Conservation (phyloP, 2,113 vertebrate species). For the Lota lota region DNA sequence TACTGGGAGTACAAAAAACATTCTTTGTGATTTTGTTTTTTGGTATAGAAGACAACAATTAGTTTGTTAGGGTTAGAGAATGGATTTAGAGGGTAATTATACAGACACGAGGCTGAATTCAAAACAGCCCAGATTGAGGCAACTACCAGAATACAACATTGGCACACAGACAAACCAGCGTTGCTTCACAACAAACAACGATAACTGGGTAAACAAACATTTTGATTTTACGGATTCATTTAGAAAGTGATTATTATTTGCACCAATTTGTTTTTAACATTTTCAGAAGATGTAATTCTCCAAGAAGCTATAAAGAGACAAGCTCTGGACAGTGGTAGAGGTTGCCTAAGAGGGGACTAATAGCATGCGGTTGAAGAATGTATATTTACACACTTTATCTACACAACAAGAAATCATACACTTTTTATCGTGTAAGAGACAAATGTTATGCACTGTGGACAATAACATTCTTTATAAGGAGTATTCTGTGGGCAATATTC, state of each 20-base stretch:
- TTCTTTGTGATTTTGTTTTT: no score
- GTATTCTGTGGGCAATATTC: neutral
- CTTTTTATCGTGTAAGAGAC: no score
- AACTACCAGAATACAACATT: constrained; percentile 1
- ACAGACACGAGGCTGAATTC: no score
- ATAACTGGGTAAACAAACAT: constrained; percentile 12
- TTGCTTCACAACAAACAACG: constrained; percentile 4
- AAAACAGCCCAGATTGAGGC: constrained; percentile 3
- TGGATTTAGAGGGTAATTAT: no score
- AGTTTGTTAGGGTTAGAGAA: no score
- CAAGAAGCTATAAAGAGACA: neutral
- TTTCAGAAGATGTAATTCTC: constrained; percentile 5
- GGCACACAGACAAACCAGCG: constrained; percentile 8
- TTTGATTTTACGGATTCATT: neutral
- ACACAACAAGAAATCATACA: no score
- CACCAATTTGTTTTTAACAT: neutral
- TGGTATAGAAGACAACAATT: no score
- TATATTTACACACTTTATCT: no score
- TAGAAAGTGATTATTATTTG: neutral
- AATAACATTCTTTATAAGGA: neutral
- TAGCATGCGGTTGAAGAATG: no score
- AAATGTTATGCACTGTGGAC: neutral
- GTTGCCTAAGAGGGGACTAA: no score
- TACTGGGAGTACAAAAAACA: no score
- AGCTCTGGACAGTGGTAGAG: neutral